Base-by-base conservation (phyloP, 2,888 invertebrate species). In the Metellina segmentata region DNA sequence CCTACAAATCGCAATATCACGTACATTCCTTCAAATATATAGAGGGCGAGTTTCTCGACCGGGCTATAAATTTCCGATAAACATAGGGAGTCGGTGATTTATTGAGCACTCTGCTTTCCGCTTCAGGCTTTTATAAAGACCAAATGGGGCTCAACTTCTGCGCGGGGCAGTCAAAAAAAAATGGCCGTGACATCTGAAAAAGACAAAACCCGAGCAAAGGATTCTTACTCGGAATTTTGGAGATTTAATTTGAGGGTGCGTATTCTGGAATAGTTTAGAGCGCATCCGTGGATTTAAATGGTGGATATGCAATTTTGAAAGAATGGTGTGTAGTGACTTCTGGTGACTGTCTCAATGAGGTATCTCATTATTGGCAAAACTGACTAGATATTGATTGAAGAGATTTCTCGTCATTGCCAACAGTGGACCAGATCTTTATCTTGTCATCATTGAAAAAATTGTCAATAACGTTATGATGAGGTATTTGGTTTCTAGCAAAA, bases 1-100 rank as follows among this genome's bases (percentile, higher is more conserved):
- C 69, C 79, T 34, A 79, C 79, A 79, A 79, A 79, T 79, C 79
- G 79, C 61, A 79, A 79, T 79, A 79, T 79, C 79, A 79, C 79
- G 79, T 79, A 20, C 79, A 61, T 20, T 61, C 61, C 34, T 20
- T 13, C 34, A 79, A 34, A 79, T 79, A 79, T 79, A 79, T 79
- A 16, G 79, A 8, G 61, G 61, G 49, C 20, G 20, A 13, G 61
- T 53, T 13, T 61, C 49, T 61, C 20, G 61, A 61, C 34, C 11
- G 19, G 16, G 79, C 61, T 34, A 79, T 79, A 79, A 79, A 79
- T 79, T 79, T 79, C 79, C 61, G 79, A 79, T 79, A 79, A 79
- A 79, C 61, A 79, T 61, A 79, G 79, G 20, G 79, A 79, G 79
- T 53, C 34, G 20, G 79, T 79, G 53, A 79, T 79, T 79, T 79